Percentiles rank a stretch among this genome's conserved stretches.
These are phyloP conservation scores for Ptychodera flava DNA, from an alignment of 35 echinoderm and acorn worm genomes.

Conservation along the genomic window DNA sequence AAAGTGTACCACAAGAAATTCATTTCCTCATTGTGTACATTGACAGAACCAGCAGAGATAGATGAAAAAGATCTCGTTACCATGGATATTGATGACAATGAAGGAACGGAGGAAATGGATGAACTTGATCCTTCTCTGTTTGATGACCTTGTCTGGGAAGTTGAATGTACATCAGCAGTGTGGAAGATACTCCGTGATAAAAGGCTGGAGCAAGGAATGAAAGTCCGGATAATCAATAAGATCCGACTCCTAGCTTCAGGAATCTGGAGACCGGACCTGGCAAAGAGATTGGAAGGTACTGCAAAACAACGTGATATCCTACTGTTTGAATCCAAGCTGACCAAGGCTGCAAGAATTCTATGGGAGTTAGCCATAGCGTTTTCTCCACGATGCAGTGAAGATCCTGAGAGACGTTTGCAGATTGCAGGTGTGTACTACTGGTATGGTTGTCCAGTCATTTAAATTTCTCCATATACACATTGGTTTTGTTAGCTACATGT, in stretches of 20 bases:
- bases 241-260: conserved; percentile 34
- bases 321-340: conserved; percentile 39
- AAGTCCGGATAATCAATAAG: conserved; percentile 17
- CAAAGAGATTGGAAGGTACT: conserved; percentile 18
- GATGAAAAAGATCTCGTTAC: too few species aligned
- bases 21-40: too few species aligned
- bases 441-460: too few species aligned
- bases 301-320: conserved; percentile 17
- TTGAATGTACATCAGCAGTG: conserved; percentile 42
- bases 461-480: too few species aligned
- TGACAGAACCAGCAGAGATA: too few species aligned
- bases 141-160: conserved; percentile 48
- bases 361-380: conserved; percentile 55
- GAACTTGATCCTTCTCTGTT: conserved; percentile 31
- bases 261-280: conserved; percentile 16
- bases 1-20: too few species aligned
- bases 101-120: conserved; percentile 4
- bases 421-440: too few species aligned
- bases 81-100: neutral
- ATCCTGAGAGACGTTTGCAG: conserved; percentile 31
- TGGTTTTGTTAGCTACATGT: too few species aligned
- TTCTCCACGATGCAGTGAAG: conserved; percentile 42
- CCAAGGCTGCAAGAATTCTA: conserved; percentile 33
- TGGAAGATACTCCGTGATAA: conserved; percentile 19
- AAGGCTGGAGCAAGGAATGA: neutral